A percentile compares a stretch with the other conserved stretches of the same genome.
Conservation (phyloP, 2,797 vertebrate species). For the Corythornis leucogaster region DNA sequence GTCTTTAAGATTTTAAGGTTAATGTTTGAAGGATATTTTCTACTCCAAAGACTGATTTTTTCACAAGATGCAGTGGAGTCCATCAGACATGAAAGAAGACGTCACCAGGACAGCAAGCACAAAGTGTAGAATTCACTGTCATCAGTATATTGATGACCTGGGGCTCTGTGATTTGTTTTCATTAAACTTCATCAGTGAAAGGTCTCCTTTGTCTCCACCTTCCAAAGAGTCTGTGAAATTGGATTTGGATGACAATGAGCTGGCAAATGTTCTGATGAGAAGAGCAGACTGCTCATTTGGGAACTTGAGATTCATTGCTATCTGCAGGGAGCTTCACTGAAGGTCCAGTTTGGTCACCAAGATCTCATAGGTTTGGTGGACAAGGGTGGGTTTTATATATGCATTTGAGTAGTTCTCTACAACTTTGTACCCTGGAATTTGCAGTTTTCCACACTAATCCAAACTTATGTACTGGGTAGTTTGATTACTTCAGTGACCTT, state of each 20-base stretch:
- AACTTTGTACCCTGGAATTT: neutral
- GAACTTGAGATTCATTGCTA: neutral
- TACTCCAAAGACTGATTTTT: neutral
- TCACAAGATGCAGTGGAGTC: neutral
- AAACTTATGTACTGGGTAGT: neutral
- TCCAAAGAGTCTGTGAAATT: neutral
- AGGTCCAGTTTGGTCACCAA: neutral
- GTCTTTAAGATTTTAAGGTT: neutral
- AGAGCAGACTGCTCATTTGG: neutral
- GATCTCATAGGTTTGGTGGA: neutral
- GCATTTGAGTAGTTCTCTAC: neutral
- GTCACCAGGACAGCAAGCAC: neutral
- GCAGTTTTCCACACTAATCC: neutral
- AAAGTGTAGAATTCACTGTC: neutral
- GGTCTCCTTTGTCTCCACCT: neutral
- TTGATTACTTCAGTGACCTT: neutral
- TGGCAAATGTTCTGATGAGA: neutral
- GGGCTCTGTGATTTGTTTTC: slow-evolving; percentile 18
- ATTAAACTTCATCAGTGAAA: neutral
- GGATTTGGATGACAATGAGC: slow-evolving; percentile 22
- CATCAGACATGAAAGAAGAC: neutral
- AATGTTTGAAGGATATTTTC: neutral
- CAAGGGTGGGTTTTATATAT: neutral
- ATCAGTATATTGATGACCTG: neutral
- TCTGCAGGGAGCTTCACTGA: neutral